These are phyloP conservation scores for Myzus persicae DNA, from an alignment of 1,140 invertebrate genomes.

Conservation along the genomic window DNA sequence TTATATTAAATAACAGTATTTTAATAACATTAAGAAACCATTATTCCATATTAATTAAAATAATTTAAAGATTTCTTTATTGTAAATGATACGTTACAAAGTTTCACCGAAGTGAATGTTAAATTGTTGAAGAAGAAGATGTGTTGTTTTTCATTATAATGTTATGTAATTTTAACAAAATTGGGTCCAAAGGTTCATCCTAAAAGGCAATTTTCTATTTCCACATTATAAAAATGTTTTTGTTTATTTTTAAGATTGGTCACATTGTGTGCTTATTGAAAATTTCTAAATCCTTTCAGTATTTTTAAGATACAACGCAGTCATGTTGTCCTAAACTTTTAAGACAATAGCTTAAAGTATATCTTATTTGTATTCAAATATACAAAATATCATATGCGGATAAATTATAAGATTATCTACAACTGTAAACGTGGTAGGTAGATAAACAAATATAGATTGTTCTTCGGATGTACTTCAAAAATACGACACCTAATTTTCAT, in stretches of 20 bases:
- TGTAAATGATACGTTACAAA: neutral
- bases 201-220: neutral
- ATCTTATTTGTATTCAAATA: neutral
- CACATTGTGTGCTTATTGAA: neutral
- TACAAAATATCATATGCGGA: neutral
- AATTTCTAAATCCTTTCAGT: neutral
- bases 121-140: neutral
- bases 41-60: neutral
- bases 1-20: neutral
- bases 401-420: neutral
- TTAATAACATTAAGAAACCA: neutral
- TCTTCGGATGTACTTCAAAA: too few relatives aligned
- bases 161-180: neutral
- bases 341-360: neutral
- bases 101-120: neutral
- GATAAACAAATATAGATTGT: neutral
- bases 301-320: neutral
- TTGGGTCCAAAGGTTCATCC: neutral
- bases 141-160: neutral
- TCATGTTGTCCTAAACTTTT: neutral
- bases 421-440: neutral
- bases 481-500: neutral
- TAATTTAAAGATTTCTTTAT: neutral
- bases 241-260: neutral
- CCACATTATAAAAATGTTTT: too few relatives aligned